Base-by-base conservation (phyloP, 2,797 vertebrate species). In the Halcyon chelicuti region DNA sequence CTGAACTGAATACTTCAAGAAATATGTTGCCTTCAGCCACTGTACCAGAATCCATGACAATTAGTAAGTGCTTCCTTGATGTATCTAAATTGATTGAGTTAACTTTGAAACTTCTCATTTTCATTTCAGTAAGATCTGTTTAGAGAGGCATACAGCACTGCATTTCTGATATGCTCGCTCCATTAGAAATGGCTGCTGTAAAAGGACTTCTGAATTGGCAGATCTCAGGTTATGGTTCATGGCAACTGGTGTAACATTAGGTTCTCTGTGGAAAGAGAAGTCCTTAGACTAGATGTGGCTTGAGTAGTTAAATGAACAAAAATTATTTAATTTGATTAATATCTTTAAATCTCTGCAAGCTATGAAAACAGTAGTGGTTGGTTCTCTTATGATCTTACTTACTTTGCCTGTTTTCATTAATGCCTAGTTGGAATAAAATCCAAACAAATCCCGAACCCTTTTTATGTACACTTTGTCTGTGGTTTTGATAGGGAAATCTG, bases 21-120 rank as follows among this genome's bases (percentile, higher is more conserved):
- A 97, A 40, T 78, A 85, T 96, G 58, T 94, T 99, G 96, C 98
- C 98, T 68, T 96, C 98, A 80, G 92, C 98, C 75, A 97, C 97
- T 14, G 97, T 99, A 90, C 98, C 99, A 16, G 99, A 99, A 96
- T 98, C 99, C 49, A 99, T 99, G 99, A 99, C 99, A 46, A 97
- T 99, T 68, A 98, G 99, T 99, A 97, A 99, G 99, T 99, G 96
- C 33, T 84, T 91, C 11, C 39, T 94, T 61, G 62, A 42, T 66
- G 18, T 37, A 8, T 66, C 54, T 93, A 72, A 7, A 46, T 52
- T 66, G 18, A 35, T 28, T 14, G 47, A 81, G 70, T 84, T 75
- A 75, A 21, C 46, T 90, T 75, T 70, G 35, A 17, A 92, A 62
- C 23, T 72, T 42, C 40, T 75, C 2, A 4, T 49, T 79, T 91